Percentiles rank a stretch among this genome's conserved stretches.
Evolutionary conservation across 2,113 vertebrate genomes (phyloP).

Genomic region (Fukomys damarensis): DNA sequence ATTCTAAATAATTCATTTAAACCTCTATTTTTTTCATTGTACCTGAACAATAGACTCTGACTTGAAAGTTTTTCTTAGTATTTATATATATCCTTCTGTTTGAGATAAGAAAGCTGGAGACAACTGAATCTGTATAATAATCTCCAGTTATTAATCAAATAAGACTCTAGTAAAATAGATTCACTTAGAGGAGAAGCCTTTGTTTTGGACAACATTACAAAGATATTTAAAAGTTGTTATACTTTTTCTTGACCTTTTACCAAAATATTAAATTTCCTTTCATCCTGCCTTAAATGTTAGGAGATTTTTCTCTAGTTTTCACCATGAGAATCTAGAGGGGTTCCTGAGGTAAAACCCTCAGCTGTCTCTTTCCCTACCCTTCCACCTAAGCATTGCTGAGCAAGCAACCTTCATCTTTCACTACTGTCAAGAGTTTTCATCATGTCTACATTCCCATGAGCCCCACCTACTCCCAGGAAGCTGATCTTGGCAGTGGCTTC

Average conservation of each 20-base stretch:
- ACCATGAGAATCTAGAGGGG: background rate
- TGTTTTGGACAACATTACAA: background rate
- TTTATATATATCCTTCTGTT: background rate
- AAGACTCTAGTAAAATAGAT: background rate
- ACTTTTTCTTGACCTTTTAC: background rate
- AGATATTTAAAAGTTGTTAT: background rate
- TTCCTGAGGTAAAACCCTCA: background rate
- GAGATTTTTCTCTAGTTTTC: background rate
- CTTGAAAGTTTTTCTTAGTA: background rate
- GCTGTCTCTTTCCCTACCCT: rapidly evolving
- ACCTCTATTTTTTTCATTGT: background rate
- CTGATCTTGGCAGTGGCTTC: background rate
- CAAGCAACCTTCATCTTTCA: background rate
- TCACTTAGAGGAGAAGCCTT: background rate
- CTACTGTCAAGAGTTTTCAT: background rate
- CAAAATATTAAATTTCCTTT: background rate
- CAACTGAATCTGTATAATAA: background rate
- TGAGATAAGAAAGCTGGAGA: background rate
- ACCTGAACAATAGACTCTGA: background rate
- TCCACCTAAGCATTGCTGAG: background rate
- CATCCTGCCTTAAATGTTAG: background rate
- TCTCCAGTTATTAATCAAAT: background rate
- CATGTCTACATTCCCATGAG: background rate
- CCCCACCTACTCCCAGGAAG: background rate
- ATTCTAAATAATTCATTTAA: background rate